These are phyloP conservation scores for Zaprionus davidi DNA, from an alignment of 1,140 invertebrate species.

Conservation along the genomic window DNA sequence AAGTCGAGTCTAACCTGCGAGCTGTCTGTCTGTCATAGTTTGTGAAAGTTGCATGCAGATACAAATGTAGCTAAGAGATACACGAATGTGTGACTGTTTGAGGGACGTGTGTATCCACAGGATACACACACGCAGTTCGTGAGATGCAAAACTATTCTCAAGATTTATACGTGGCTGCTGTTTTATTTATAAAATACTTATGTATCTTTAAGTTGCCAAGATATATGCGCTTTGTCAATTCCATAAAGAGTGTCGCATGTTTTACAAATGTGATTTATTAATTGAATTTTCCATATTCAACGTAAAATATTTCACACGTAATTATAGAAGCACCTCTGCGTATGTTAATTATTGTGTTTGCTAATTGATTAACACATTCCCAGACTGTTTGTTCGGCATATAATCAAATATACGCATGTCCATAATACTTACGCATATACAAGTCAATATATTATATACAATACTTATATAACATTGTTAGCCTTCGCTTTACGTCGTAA, in stretches of 20 bases:
- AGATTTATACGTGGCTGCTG: background rate
- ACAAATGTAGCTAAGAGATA: background rate
- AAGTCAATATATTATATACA: too few species aligned
- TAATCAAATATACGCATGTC: background rate
- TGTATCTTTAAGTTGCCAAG: constrained; percentile 2
- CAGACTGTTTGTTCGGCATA: background rate
- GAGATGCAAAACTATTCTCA: background rate
- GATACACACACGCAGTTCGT: background rate
- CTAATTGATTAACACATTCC: background rate
- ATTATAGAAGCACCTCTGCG: background rate
- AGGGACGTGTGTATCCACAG: background rate
- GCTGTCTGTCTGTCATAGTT: constrained; percentile 4
- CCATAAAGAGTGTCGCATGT: background rate
- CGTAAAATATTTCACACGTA: background rate
- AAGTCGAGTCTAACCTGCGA: background rate
- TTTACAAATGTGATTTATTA: background rate
- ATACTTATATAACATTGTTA: too few species aligned
- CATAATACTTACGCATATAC: background rate
- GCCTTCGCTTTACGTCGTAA: background rate
- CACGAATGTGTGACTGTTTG: background rate
- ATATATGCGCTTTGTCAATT: too few species aligned
- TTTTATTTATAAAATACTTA: background rate
- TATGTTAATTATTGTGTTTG: background rate
- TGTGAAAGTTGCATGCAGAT: background rate
- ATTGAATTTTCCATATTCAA: background rate